Evolutionary conservation across 2,888 invertebrate genomes (phyloP), one percentile per base, ranked within the genome.

Genomic region (Drosophila robusta): DNA sequence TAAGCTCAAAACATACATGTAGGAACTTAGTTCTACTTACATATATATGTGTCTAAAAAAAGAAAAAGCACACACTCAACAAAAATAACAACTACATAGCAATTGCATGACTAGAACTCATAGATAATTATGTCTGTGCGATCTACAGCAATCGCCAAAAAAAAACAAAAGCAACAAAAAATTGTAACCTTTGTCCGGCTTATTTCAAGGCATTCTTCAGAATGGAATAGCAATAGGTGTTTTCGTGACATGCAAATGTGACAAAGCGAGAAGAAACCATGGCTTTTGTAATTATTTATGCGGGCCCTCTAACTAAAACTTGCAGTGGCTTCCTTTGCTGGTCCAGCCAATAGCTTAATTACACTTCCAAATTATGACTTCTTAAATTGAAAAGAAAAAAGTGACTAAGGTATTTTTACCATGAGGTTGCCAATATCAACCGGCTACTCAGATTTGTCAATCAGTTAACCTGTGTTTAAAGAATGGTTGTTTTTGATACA

Each of bases 11-110:
- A 68, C 38, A 75, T 57, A 57, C 47, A 66, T 63, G 34, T 67
- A 67, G 68, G 77, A 74, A 63, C 63, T 51, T 70, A 74, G 66
- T 70, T 77, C 68, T 73, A 72, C 47, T 46, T 29, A 41, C 38
- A 68, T 34, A 45, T n/a, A 47, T 38, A 49, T 38, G 41, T 32
- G 18, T 18, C 18, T 1, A 18, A 4, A 56, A 24, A n/a, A 52
- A 24, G 49, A 46, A 34, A 12, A 24, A 63, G 18, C 14, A 24
- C 4, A 6, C 1, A 14, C 24, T 3, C 5, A 5, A 54, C 14
- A 45, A 34, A 12, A 16, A 47, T 22, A 47, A 5, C 5, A 5
- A 54, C 14, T 34, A 34, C 16, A 16, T 22, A 47, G 47, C 24
- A 16, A 56, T 16, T 12, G 9, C 7, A 12, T 32, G 11, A 32